A percentile compares a stretch with the other conserved stretches of the same genome.
Conservation (phyloP, 2,113 vertebrate species). For the Stercorarius parasiticus region DNA sequence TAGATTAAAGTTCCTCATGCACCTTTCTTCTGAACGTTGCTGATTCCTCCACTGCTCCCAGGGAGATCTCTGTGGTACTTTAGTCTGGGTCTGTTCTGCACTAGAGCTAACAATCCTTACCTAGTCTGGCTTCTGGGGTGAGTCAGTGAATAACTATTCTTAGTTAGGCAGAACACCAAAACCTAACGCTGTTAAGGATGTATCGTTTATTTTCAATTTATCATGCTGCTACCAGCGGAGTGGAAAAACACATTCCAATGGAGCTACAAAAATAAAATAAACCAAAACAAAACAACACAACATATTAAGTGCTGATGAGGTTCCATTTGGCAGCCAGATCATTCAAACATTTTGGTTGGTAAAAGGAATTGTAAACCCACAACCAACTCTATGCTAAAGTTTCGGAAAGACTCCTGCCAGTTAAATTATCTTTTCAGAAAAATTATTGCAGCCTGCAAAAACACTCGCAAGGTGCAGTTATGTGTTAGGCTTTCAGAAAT, state of each 20-base stretch:
- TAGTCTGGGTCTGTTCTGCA: background rate
- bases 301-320: background rate
- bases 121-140: background rate
- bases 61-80: background rate
- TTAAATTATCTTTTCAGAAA: background rate
- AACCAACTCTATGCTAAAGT: background rate
- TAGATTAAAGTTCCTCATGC: background rate
- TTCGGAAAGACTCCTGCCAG: background rate
- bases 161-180: background rate
- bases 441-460: background rate
- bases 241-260: background rate
- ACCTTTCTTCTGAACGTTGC: background rate
- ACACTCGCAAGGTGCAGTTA: background rate
- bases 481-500: background rate
- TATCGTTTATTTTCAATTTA: background rate
- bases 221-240: background rate
- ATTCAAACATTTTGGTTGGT: background rate
- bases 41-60: background rate
- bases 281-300: background rate
- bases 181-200: background rate
- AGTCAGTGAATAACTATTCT: background rate
- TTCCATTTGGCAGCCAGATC: background rate
- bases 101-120: background rate
- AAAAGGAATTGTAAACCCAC: background rate
- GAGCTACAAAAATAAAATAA: background rate